Evolutionary conservation across 1,140 invertebrate genomes (phyloP), one percentile per base, ranked within the genome.

Genomic region (Amphibalanus amphitrite): DNA sequence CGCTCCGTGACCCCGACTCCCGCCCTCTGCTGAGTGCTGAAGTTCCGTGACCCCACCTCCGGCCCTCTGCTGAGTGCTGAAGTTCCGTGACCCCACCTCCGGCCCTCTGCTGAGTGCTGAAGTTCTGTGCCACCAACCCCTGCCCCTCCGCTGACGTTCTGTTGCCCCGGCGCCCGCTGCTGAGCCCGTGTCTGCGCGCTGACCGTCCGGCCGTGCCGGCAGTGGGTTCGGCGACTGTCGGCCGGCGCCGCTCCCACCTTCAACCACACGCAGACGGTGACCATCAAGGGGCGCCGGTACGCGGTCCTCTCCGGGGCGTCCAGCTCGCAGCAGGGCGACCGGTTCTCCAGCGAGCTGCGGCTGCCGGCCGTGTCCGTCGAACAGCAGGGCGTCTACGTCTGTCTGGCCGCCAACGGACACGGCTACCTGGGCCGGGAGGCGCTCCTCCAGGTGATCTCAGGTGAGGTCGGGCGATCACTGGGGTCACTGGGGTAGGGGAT

Each of bases 371-470:
- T 59, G 10, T 3, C 20, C 13, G 13, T 20, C 47, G 1, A 1
- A 8, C 47, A 59, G 47, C 10, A 59, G 47, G 80, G 79, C 15
- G 78, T 80, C 76, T 81, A 80, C 72, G 78, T 81, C 28, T 81
- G 80, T 75, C 75, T 80, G 23, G 79, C 76, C 0, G 77, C 79
- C 28, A 80, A 79, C 73, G 77, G 74, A 28, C 76, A 76, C 74
- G 80, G 79, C 4, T 80, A 78, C 72, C 79, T 72, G 40, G 77
- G 75, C 29, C 71, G 77, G 65, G 77, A 75, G 67, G 79, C 80
- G n/a, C 79, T 76, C 72, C 75, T 81, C 13, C 74, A 75, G 10
- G 77, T 80, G 28, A 69, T 69, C 70, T 74, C 76, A 20, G 47
- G 47, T 59, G 47, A n/a, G n/a, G n/a, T n/a, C n/a, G n/a, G n/a